Evolutionary conservation across 2,797 vertebrate genomes (phyloP), one percentile per base, ranked within the genome.

Genomic region (Alosa sapidissima): DNA sequence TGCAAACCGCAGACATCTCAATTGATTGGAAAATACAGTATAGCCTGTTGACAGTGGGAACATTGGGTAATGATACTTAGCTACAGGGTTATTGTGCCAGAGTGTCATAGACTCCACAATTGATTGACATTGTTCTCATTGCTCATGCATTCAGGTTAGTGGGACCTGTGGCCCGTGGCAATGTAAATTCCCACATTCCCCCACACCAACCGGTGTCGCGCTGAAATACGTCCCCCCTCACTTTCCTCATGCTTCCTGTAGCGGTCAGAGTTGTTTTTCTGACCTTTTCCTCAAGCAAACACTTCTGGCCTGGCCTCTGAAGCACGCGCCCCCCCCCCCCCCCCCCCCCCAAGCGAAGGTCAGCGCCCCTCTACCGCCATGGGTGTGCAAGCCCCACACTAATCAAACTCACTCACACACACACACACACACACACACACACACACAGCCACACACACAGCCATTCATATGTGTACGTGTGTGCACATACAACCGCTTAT

Each of bases 401-500:
- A 75, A 75, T 72, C 65, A 72, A 13, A 68, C 24, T 33, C 62
- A 62, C 21, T 24, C 58, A 62, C 58, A 62, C 58, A 62, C 58
- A 24, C 58, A 62, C 58, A 62, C 21, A n/a, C 19, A n/a, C 24
- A 68, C 6, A 68, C 24, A 62, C 60, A 62, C 19, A 62, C 58
- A 24, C 52, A 60, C 55, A 60, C 55, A 60, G 4, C 21, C 55
- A 6, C 19, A 60, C n/a, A 65, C n/a, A 65, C 60, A 65, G n/a
- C 10, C 16, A 65, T 65, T 24, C 10, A 28, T n/a, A 65, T 28
- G 10, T 10, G 21, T 21, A 6, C 21, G 55, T 21, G 6, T 58
- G 55, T 58, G 55, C 91, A 51, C 21, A 86, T 89, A 89, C 90
- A 89, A 10, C 41, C 41, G 41, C 41, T 41, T 41, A 41, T 41